Evolutionary conservation across 1,140 invertebrate genomes (phyloP), one percentile per base, ranked within the genome.

Genomic region (Aphis gossypii): DNA sequence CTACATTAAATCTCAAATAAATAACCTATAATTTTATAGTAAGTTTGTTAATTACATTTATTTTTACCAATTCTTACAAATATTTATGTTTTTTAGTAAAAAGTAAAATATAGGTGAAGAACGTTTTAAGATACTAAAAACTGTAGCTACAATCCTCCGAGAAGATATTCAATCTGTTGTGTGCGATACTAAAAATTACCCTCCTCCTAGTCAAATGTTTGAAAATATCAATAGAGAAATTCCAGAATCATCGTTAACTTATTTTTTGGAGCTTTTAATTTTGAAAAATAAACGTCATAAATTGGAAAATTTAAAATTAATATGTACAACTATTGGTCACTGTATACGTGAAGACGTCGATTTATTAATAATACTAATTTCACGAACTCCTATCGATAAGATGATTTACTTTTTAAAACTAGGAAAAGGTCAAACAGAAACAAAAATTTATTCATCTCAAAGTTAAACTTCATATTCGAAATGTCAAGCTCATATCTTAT

Each of bases 371-470:
- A 86, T 86, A 86, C 83, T 86, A 20, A 86, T 38, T 86, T 41
- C 83, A 86, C 14, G 41, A 44, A 87, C 21, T 87, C 44, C 30
- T 87, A 48, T 9, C 41, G 30, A 48, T 44, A 87, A 21, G 41
- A 87, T 48, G 84, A 87, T 87, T 87, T 87, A 87, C 38, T 48
- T 87, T 87, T 87, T 87, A 48, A 46, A 87, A 87, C 84, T 41
- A 25, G 84, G 84, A 87, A 87, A 44, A 87, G 84, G 1, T 87
- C 84, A 87, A 87, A 87, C 84, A 87, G 84, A 87, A 87, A 87
- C 84, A 87, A 87, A 44, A 25, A 87, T 87, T 1, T 87, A 87
- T 87, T 87, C 38, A 87, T 87, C 84, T 25, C 84, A 44, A 87
- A 87, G 41, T 46, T 46, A 11, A 87, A 87, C 21, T 48, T 87